A percentile compares a stretch with the other conserved stretches of the same genome.
phyloP scores from a whole-genome alignment of 2,888 invertebrate species.

The Lomographa bimaculata region DNA sequence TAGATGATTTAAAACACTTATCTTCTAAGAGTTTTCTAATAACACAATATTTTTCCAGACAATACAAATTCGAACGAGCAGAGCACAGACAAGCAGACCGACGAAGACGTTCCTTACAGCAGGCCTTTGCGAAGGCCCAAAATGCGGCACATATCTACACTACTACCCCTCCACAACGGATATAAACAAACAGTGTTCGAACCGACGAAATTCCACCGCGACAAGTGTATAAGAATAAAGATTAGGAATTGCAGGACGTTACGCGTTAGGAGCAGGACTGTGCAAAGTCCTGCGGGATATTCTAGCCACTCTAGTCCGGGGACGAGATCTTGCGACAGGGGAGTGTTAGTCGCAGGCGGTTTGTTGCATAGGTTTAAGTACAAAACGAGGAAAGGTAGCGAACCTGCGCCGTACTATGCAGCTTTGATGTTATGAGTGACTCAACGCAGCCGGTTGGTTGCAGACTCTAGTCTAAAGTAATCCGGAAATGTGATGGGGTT shows the following conservation, averaged over 20 bases:
- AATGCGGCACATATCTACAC: conserved; percentile 48
- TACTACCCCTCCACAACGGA: conserved; percentile 37
- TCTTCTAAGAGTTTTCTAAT: too few species aligned
- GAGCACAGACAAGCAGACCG: conserved; percentile 44
- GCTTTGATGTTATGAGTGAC: conserved; percentile 57
- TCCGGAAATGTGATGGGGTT: too few species aligned
- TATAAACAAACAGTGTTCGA: conserved; percentile 60
- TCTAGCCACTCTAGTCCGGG: conserved; percentile 6
- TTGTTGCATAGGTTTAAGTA: conserved; percentile 71
- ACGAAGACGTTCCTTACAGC: conserved; percentile 54
- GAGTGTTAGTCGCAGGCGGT: conserved; percentile 61
- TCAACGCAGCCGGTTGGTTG: conserved; percentile 34
- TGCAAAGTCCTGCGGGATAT: conserved; percentile 12
- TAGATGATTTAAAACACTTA: too few species aligned
- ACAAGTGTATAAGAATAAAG: conserved; percentile 54
- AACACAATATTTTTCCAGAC: too few species aligned
- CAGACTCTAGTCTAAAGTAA: conserved; percentile 34
- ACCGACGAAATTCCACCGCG: conserved; percentile 50
- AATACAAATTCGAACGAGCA: conserved; percentile 37
- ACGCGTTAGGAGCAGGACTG: conserved; percentile 33
- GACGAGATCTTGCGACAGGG: conserved; percentile 16
- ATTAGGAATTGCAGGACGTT: conserved; percentile 61
- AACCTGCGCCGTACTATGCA: conserved; percentile 68
- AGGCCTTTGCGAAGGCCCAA: conserved; percentile 55
- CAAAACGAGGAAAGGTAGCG: conserved; percentile 54